Percentiles rank a stretch among this genome's conserved stretches.
phyloP scores from a whole-genome alignment of 2,797 vertebrate genomes.

The Acanthiza pusilla region DNA sequence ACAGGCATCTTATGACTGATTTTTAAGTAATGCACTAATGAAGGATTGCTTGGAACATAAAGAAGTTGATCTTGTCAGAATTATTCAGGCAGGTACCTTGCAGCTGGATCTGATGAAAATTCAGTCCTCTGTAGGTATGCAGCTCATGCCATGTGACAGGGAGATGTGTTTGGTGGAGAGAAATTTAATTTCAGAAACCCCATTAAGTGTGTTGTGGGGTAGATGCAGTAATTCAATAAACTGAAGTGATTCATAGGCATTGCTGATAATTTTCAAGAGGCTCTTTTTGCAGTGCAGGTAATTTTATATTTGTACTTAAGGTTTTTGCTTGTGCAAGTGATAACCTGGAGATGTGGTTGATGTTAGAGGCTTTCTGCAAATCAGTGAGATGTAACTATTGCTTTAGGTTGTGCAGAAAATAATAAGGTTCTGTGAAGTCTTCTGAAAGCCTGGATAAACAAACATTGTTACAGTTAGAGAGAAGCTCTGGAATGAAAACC shows the following conservation, averaged over 20 bases:
- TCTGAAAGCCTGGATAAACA: background rate
- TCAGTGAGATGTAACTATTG: background rate
- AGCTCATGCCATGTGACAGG: background rate
- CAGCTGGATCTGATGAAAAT: background rate
- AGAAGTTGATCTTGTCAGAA: background rate
- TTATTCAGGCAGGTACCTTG: background rate
- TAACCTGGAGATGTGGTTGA: background rate
- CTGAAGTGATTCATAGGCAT: background rate
- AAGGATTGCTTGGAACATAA: background rate
- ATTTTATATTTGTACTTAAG: background rate
- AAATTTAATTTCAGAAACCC: background rate
- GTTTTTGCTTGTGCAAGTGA: background rate
- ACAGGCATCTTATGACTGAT: background rate
- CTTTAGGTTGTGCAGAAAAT: background rate
- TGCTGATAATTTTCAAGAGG: background rate
- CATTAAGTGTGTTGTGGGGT: background rate
- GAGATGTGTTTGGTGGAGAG: background rate
- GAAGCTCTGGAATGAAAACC: background rate
- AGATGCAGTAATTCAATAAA: background rate
- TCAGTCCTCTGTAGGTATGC: background rate
- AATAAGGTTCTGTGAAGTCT: background rate
- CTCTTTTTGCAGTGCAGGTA: background rate
- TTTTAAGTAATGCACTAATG: background rate
- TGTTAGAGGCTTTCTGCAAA: background rate
- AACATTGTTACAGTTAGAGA: background rate